Base-by-base conservation (phyloP, 1,140 invertebrate species). In the Drosophila yakuba region DNA sequence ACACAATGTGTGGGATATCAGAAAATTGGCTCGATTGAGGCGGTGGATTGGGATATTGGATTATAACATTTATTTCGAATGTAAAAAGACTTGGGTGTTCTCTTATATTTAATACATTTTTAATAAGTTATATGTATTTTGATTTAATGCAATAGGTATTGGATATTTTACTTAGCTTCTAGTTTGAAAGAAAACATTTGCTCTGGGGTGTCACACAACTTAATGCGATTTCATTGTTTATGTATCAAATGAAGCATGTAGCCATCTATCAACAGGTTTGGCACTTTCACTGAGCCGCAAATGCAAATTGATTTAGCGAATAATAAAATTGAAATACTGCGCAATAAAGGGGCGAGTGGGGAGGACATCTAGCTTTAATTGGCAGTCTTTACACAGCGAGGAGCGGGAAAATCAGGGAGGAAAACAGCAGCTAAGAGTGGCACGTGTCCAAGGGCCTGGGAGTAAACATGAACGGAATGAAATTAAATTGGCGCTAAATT, bases 401-500 rank as follows among this genome's bases (percentile, higher is more conserved):
- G 32, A 44, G 55, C 25, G 43, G 35, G 43, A 36, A 48, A 57
- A 48, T 43, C 39, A 28, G 20, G 23, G 15, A 15, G 36, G 38
- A 6, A 63, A 41, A 71, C 60, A 48, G 41, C 44, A 57, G 74
- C 89, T 32, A 77, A 89, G 51, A 72, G 64, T 74, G 73, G 76
- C 62, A 60, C 69, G 14, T 48, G 77, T 41, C 74, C 80, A 61
- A 52, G 35, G 39, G 69, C 17, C 28, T 76, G 66, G 66, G 64
- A 74, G 73, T 78, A 63, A 60, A 71, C 57, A 58, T 59, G 84
- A 89, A 77, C 74, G 52, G 74, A 88, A 89, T 89, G 23, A 89
- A 80, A 89, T 89, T 84, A 80, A 89, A 88, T 88, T 78, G 80
- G 55, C 85, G 73, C 69, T 61, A 89, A 89, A 89, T 89, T 89